Conservation (phyloP, 2,113 vertebrate genomes). For the Anoura caudifer region DNA sequence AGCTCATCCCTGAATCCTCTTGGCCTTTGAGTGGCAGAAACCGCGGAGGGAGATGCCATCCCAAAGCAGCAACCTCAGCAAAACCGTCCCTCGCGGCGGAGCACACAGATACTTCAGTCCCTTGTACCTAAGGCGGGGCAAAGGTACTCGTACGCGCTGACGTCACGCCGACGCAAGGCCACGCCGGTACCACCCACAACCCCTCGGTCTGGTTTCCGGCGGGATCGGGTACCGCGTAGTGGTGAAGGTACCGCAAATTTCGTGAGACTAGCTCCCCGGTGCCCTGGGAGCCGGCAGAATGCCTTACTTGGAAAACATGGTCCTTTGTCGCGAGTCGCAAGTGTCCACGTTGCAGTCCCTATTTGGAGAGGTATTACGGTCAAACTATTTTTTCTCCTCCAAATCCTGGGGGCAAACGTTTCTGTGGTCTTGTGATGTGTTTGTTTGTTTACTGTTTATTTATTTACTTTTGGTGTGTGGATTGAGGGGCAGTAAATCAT, state of each 20-base stretch:
- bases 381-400: not conserved
- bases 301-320: conserved; percentile 76
- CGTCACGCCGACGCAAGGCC: not conserved
- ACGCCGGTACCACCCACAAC: not conserved
- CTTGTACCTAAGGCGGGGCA: not conserved
- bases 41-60: rapidly evolving
- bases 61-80: rapidly evolving
- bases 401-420: not conserved
- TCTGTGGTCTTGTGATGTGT: not conserved
- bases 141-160: not conserved
- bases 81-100: rapidly evolving
- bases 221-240: rapidly evolving
- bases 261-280: rapidly evolving
- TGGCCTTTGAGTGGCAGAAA: rapidly evolving
- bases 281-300: conserved; percentile 52
- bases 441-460: not conserved
- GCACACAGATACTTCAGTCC: rapidly evolving
- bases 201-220: not conserved
- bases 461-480: not conserved
- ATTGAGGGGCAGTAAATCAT: not conserved
- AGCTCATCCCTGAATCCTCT: rapidly evolving
- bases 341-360: conserved; percentile 86
- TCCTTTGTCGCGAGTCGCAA: conserved; percentile 91
- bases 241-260: rapidly evolving
- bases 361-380: conserved; percentile 90